Evolutionary conservation across 2,888 invertebrate genomes (phyloP).

Genomic region (Drosophila mayaguana): DNA sequence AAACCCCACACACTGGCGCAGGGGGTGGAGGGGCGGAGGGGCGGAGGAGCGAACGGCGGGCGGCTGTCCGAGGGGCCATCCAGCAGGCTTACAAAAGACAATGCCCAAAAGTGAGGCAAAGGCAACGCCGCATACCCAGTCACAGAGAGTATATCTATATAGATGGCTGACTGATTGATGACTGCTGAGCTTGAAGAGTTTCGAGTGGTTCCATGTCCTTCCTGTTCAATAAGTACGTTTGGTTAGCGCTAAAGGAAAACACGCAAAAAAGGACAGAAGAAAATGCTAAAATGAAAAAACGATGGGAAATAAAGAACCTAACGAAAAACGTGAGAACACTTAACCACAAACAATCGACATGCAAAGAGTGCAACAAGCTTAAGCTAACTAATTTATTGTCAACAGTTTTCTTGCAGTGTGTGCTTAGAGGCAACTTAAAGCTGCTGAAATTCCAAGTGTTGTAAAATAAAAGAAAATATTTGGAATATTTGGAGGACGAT

Average conservation of each 20-base stretch:
- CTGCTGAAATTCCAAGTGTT: background rate
- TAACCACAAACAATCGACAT: constrained; percentile 1
- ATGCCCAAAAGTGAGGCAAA: constrained; percentile 7
- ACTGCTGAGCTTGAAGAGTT: constrained; percentile 24
- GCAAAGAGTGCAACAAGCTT: background rate
- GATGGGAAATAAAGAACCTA: constrained; percentile 6
- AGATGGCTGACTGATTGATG: constrained; percentile 53
- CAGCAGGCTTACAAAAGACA: constrained; percentile 5
- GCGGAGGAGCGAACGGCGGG: background rate
- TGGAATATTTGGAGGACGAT: background rate
- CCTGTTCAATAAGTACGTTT: constrained; percentile 12
- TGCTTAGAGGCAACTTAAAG: background rate
- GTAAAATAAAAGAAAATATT: background rate
- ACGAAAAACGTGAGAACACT: constrained; percentile 26
- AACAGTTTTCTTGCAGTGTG: constrained; percentile 3
- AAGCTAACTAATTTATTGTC: constrained; percentile 11
- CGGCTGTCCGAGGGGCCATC: constrained; percentile 1
- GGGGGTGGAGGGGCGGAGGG: no score
- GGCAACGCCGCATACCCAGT: constrained; percentile 15
- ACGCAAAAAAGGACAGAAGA: constrained; percentile 3
- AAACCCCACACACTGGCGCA: constrained; percentile 15
- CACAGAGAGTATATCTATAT: constrained; percentile 29
- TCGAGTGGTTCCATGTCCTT: constrained; percentile 18
- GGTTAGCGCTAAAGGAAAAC: constrained; percentile 6
- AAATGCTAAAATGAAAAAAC: background rate